These are phyloP conservation scores for Mus minutoides DNA, from an alignment of 2,797 vertebrate genomes.

Conservation along the genomic window DNA sequence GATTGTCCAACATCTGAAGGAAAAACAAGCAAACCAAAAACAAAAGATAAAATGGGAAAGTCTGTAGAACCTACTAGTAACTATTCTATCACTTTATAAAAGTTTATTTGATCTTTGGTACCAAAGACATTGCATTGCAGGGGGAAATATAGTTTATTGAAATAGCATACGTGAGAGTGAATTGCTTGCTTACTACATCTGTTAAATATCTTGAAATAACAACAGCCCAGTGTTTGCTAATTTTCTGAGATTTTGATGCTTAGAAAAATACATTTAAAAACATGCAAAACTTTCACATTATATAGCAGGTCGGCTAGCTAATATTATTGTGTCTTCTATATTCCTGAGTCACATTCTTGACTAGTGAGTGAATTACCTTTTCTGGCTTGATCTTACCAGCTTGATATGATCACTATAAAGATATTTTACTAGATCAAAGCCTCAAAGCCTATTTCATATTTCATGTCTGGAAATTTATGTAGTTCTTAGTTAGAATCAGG, in stretches of 20 bases:
- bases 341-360: background rate
- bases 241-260: conserved; percentile 6
- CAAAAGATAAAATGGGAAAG: background rate
- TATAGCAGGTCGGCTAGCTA: background rate
- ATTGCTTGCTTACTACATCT: background rate
- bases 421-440: background rate
- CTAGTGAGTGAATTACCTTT: background rate
- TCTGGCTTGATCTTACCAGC: background rate
- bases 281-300: background rate
- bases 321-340: background rate
- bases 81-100: background rate
- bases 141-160: background rate
- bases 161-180: background rate
- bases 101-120: background rate
- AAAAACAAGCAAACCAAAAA: background rate
- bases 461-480: background rate
- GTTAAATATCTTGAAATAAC: background rate
- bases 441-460: conserved; percentile 1
- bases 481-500: background rate
- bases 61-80: background rate
- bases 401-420: background rate
- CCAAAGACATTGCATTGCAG: background rate
- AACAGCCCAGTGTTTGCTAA: background rate
- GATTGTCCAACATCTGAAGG: background rate
- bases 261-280: background rate